Percentiles rank a stretch among this genome's conserved stretches.
Conservation (phyloP, 2,888 invertebrate genomes). For the Brassicogethes aeneus region DNA sequence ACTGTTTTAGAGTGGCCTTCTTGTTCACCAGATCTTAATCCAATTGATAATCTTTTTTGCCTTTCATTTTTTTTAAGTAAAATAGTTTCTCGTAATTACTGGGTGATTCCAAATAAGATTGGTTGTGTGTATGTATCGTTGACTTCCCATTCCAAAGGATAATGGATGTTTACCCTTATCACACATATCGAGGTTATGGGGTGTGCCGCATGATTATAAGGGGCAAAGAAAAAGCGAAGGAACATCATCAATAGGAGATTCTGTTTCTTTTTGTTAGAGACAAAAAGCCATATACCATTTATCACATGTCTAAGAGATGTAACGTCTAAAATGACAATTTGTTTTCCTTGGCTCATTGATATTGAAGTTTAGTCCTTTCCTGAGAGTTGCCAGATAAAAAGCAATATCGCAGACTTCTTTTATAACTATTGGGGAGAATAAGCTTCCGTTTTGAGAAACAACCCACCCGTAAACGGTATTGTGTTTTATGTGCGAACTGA, state of each 20-base stretch:
- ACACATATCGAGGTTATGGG: too few species aligned
- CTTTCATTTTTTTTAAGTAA: too few species aligned
- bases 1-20: too few species aligned
- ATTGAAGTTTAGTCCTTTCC: constrained; percentile 20
- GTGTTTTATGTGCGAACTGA: neutral
- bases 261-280: constrained; percentile 8
- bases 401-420: constrained; percentile 3
- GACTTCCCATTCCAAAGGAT: too few species aligned
- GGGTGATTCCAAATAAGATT: too few species aligned
- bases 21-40: too few species aligned
- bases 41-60: too few species aligned
- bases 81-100: too few species aligned
- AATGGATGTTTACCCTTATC: too few species aligned
- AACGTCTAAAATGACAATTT: constrained; percentile 33
- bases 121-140: too few species aligned
- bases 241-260: constrained; percentile 12
- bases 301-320: constrained; percentile 26
- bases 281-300: constrained; percentile 22
- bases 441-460: neutral
- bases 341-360: constrained; percentile 33
- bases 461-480: neutral
- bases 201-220: neutral
- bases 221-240: too few species aligned
- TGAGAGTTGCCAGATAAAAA: constrained; percentile 1
- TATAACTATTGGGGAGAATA: neutral